Percentiles rank a stretch among this genome's conserved stretches.
Evolutionary conservation across 1,140 invertebrate species (phyloP).

Genomic region (Penaeus chinensis): DNA sequence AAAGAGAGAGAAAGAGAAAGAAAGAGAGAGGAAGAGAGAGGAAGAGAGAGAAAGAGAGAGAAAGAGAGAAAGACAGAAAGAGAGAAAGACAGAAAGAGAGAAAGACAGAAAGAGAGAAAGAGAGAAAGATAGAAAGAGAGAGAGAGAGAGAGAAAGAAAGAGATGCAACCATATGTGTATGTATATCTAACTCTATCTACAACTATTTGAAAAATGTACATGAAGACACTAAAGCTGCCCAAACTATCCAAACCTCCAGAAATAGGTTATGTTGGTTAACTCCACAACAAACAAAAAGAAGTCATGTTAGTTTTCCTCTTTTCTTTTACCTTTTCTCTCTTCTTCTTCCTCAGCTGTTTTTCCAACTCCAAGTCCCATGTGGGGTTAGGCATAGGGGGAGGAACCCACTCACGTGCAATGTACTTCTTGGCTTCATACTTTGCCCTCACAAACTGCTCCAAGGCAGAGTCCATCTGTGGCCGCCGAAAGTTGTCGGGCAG

Average conservation of each 20-base stretch:
- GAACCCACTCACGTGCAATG: conserved; percentile 96
- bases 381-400: conserved; percentile 70
- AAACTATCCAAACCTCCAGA: background rate
- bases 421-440: conserved; percentile 99
- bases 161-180: too few relatives aligned
- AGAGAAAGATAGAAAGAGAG: too few relatives aligned
- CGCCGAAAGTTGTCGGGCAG: conserved; percentile 93
- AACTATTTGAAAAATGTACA: too few relatives aligned
- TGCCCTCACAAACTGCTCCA: conserved; percentile 94
- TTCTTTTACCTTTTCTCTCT: conserved; percentile 82
- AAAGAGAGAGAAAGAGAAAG: too few relatives aligned
- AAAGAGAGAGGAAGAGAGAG: too few relatives aligned
- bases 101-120: too few relatives aligned
- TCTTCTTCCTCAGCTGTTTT: conserved; percentile 74
- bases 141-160: too few relatives aligned
- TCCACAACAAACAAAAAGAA: background rate
- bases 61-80: too few relatives aligned
- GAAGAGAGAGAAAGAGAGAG: too few relatives aligned
- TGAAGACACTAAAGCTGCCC: too few relatives aligned
- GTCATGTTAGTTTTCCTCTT: conserved; percentile 63
- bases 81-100: too few relatives aligned
- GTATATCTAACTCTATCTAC: too few relatives aligned
- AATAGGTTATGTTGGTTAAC: background rate
- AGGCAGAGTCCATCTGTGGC: conserved; percentile 92
- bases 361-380: conserved; percentile 86